phyloP scores from a whole-genome alignment of 2,888 invertebrate genomes.

The Notodonta ziczac region DNA sequence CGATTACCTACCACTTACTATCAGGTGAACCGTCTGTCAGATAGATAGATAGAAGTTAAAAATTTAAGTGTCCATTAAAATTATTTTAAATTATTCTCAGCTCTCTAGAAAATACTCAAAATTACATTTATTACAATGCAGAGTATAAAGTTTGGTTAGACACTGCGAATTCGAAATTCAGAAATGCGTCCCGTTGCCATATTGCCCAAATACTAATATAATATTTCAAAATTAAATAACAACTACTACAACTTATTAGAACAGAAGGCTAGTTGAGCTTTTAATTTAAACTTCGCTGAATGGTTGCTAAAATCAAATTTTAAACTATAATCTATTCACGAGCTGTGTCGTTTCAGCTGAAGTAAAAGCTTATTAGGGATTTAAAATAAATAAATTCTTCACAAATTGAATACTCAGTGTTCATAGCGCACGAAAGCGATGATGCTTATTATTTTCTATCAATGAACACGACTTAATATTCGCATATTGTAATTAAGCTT shows the following conservation, averaged over 20 bases:
- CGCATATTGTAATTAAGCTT: too few species aligned
- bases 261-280: slow-evolving; percentile 18
- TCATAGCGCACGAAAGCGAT: too few species aligned
- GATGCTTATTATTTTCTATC: too few species aligned
- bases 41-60: too few species aligned
- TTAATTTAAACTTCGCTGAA: slow-evolving; percentile 33
- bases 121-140: background rate
- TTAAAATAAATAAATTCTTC: background rate
- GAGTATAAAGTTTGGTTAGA: background rate
- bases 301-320: slow-evolving; percentile 24
- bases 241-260: slow-evolving; percentile 10
- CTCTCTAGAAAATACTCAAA: too few species aligned
- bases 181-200: background rate
- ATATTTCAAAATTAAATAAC: slow-evolving; percentile 1
- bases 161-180: background rate
- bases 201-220: slow-evolving; percentile 20
- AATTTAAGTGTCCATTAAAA: too few species aligned
- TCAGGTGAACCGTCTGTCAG: too few species aligned
- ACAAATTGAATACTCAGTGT: too few species aligned
- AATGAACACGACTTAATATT: too few species aligned
- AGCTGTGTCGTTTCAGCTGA: background rate
- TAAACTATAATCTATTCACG: slow-evolving; percentile 23
- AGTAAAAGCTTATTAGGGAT: background rate
- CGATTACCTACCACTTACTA: too few species aligned
- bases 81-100: too few species aligned